phyloP scores from a whole-genome alignment of 2,113 vertebrate genomes.

The Grammomys dolichurus region DNA sequence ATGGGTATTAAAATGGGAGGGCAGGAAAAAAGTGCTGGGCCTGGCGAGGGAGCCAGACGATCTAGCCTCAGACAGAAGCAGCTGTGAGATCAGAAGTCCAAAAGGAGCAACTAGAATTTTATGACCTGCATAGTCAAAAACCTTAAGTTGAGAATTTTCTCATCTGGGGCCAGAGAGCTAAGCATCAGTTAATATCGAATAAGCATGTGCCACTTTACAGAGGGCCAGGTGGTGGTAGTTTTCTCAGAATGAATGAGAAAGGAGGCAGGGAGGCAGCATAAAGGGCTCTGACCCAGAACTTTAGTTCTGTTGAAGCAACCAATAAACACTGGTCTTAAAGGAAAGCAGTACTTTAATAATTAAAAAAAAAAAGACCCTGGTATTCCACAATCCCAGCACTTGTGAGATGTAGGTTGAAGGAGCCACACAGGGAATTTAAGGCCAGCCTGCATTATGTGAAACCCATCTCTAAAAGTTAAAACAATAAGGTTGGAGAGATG shows the following conservation, averaged over 20 bases:
- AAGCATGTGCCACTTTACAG: not conserved
- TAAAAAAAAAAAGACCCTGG: not conserved
- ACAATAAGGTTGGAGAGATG: not conserved
- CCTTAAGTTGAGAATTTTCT: not conserved
- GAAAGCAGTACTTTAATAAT: not conserved
- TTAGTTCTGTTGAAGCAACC: not conserved
- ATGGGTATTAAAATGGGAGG: not conserved
- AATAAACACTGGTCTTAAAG: not conserved
- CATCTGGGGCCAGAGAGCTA: not conserved
- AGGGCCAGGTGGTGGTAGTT: not conserved
- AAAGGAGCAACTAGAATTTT: not conserved
- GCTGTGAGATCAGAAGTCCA: not conserved
- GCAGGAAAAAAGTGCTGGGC: not conserved
- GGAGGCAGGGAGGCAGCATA: too few relatives aligned
- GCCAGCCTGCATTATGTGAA: not conserved
- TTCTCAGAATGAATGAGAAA: not conserved
- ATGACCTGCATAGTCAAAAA: not conserved
- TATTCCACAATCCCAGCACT: rapidly evolving
- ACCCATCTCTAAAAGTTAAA: not conserved
- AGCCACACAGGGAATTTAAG: not conserved
- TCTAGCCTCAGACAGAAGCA: not conserved
- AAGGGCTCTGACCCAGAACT: not conserved
- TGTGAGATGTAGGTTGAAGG: not conserved
- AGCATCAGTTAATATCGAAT: not conserved
- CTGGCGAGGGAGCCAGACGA: not conserved